Percentiles rank a stretch among this genome's conserved stretches.
phyloP scores from a whole-genome alignment of 2,113 vertebrate species.

The Crotalus viridis region DNA sequence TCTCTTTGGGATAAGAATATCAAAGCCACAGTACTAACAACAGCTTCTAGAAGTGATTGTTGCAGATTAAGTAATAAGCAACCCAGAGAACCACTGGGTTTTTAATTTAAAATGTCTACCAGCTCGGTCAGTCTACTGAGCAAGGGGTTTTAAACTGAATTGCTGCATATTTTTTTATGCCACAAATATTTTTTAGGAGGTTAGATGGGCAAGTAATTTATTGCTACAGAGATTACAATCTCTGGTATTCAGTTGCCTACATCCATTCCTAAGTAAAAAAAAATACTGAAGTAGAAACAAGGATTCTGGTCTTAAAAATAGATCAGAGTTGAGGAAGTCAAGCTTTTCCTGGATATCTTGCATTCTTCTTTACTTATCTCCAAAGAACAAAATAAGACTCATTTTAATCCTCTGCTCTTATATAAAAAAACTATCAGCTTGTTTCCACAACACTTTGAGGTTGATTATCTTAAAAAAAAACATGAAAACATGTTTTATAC shows the following conservation, averaged over 20 bases:
- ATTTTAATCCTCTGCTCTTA: neutral
- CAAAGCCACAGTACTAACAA: conserved; percentile 6
- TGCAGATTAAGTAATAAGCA: conserved; percentile 16
- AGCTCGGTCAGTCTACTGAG: neutral
- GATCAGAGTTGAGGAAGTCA: neutral
- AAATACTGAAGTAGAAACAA: neutral
- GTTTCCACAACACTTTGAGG: neutral
- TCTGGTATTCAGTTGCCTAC: neutral
- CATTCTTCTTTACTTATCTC: neutral
- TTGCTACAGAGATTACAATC: conserved; percentile 30
- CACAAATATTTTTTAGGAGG: conserved; percentile 23
- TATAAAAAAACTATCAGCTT: neutral
- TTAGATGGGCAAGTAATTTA: neutral
- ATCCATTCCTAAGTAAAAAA: neutral
- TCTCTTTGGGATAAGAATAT: neutral
- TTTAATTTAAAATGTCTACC: conserved; percentile 9
- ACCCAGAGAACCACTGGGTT: conserved; percentile 12
- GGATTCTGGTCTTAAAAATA: neutral
- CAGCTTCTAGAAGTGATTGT: conserved; percentile 12
- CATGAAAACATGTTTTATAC: neutral
- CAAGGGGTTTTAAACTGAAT: conserved; percentile 4
- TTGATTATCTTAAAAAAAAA: neutral
- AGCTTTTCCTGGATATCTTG: neutral
- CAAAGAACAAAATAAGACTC: neutral
- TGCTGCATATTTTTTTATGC: conserved; percentile 24